A percentile compares a stretch with the other conserved stretches of the same genome.
Conservation (phyloP, 1,140 invertebrate species). For the Portunus trituberculatus region DNA sequence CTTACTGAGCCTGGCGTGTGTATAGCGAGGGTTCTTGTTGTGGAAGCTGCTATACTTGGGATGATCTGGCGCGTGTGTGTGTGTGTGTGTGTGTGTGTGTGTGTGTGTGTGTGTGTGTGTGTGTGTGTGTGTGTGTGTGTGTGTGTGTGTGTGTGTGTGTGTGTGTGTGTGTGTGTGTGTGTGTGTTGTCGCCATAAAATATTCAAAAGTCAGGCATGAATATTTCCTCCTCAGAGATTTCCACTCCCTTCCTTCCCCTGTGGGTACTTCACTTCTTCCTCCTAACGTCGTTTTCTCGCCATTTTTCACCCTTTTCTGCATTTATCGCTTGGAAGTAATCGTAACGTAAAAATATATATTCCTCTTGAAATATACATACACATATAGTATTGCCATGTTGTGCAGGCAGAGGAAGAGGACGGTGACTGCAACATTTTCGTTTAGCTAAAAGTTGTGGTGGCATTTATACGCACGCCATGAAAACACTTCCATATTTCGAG, state of each 20-base stretch:
- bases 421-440: background rate
- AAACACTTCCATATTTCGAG: too few species aligned
- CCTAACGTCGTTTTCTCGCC: background rate
- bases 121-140: background rate
- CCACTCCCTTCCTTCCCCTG: background rate
- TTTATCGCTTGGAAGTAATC: background rate
- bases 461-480: too few species aligned
- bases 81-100: too few species aligned
- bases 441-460: too few species aligned
- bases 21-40: too few species aligned
- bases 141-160: conserved; percentile 11
- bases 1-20: background rate
- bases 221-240: background rate
- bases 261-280: background rate
- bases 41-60: too few species aligned
- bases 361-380: too few species aligned
- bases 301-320: background rate
- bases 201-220: too few species aligned
- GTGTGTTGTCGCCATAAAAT: too few species aligned
- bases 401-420: background rate
- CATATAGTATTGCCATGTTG: background rate
- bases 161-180: background rate
- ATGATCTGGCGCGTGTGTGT: too few species aligned
- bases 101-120: background rate
- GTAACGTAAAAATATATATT: too few species aligned